Conservation (phyloP, 30 jellyfish, hydroid and myxozoan species). For the Rhopilema esculentum region DNA sequence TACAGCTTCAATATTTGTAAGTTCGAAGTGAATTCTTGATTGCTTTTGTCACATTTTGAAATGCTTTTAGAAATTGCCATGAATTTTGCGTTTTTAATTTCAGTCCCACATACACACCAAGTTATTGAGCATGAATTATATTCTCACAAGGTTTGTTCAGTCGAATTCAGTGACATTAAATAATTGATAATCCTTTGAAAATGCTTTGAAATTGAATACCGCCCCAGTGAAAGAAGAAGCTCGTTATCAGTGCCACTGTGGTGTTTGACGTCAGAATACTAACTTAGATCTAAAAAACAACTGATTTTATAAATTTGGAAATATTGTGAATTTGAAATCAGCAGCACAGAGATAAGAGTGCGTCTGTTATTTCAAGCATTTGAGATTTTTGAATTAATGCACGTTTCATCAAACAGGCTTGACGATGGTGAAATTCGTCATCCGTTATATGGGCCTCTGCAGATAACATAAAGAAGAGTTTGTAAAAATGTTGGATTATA, state of each 20-base stretch:
- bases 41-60: neutral
- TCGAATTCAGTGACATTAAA: neutral
- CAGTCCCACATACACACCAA: slow-evolving; percentile 85
- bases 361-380: neutral
- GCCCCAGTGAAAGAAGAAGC: neutral
- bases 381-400: neutral
- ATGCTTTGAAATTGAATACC: neutral
- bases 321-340: neutral
- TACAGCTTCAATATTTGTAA: too few species aligned
- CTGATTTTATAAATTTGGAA: neutral
- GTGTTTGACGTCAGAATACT: neutral
- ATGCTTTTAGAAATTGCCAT: neutral
- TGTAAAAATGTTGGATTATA: too few species aligned
- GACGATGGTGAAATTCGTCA: too few species aligned
- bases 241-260: neutral
- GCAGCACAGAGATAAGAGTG: neutral
- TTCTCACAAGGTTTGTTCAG: slow-evolving; percentile 66
- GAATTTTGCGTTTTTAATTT: slow-evolving; percentile 1
- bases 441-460: too few species aligned
- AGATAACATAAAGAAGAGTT: too few species aligned
- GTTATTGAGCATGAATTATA: slow-evolving; percentile 64
- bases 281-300: neutral
- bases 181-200: neutral
- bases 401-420: too few species aligned
- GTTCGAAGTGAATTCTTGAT: too few species aligned